These are phyloP conservation scores for Magallana ariakensis DNA, from an alignment of 1,140 invertebrate genomes.

Conservation along the genomic window DNA sequence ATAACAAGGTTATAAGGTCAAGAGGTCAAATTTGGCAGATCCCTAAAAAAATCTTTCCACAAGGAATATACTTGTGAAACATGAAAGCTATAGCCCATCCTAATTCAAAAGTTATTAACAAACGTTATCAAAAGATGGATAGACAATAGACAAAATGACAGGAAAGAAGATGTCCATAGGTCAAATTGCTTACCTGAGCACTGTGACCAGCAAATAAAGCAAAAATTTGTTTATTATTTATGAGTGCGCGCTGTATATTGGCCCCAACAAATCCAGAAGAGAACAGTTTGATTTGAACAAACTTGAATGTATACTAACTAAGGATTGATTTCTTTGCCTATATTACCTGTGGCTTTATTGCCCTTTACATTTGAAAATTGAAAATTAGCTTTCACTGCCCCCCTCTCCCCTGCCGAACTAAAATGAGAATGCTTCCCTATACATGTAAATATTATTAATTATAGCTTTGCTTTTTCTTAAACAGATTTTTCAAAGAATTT, in stretches of 20 bases:
- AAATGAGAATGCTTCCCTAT: constrained; percentile 6
- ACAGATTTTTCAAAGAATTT: constrained; percentile 10
- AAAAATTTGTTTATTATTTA: constrained; percentile 6
- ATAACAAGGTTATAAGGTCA: constrained; percentile 6
- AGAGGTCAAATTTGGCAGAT: neutral
- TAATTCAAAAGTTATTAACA: constrained; percentile 16
- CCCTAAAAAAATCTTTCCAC: neutral
- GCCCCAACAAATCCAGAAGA: neutral
- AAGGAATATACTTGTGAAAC: too few relatives aligned
- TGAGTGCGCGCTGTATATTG: neutral
- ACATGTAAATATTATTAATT: constrained; percentile 10
- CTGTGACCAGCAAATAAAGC: neutral
- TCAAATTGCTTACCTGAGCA: too few relatives aligned
- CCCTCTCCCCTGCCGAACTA: neutral
- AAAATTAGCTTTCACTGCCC: neutral
- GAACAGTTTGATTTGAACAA: neutral
- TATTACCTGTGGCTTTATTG: neutral
- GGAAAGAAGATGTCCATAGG: too few relatives aligned
- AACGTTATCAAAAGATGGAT: constrained; percentile 13
- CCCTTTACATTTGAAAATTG: neutral
- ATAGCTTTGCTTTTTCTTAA: neutral
- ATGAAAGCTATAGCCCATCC: neutral
- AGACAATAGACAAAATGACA: neutral
- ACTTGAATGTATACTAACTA: neutral
- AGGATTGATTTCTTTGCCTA: constrained; percentile 12